Conservation (phyloP, 1,140 invertebrate genomes). For the Teleopsis dalmanni region DNA sequence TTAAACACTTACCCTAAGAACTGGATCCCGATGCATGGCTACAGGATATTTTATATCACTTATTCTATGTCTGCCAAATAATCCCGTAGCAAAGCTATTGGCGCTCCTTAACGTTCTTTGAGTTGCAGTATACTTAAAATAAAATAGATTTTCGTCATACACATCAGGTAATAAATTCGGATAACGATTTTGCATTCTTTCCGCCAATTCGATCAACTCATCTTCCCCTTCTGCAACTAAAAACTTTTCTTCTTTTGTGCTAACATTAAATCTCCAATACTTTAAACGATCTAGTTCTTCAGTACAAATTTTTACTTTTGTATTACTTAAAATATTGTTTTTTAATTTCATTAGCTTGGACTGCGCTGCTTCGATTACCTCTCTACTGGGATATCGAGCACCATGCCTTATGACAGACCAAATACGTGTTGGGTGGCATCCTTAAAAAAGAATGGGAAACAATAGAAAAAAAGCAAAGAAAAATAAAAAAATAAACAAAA, state of each 20-base stretch:
- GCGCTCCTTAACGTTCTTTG: slow-evolving; percentile 67
- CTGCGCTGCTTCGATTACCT: slow-evolving; percentile 48
- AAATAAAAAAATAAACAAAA: slow-evolving; percentile 3
- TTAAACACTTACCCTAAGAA: slow-evolving; percentile 57
- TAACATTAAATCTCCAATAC: slow-evolving; percentile 49
- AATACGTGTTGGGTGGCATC: slow-evolving; percentile 53
- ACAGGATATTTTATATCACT: slow-evolving; percentile 55
- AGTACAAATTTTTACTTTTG: slow-evolving; percentile 22
- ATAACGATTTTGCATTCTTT: slow-evolving; percentile 59
- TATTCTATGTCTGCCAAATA: slow-evolving; percentile 59
- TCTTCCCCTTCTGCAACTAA: slow-evolving; percentile 57
- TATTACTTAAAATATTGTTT: slow-evolving; percentile 45
- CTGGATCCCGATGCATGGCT: slow-evolving; percentile 56
- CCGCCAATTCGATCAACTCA: slow-evolving; percentile 57
- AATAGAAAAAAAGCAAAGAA: not conserved
- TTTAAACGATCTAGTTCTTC: slow-evolving; percentile 44
- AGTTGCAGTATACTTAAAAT: slow-evolving; percentile 67
- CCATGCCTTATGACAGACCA: slow-evolving; percentile 63
- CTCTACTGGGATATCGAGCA: slow-evolving; percentile 54
- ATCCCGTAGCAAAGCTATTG: slow-evolving; percentile 59
- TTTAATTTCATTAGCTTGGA: slow-evolving; percentile 46
- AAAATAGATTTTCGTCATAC: slow-evolving; percentile 52
- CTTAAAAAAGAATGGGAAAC: slow-evolving; percentile 40
- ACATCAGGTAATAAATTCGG: slow-evolving; percentile 50
- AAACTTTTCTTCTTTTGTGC: slow-evolving; percentile 46